Percentiles rank a stretch among this genome's conserved stretches.
Conservation (phyloP, 2,113 vertebrate species). For the Octodon degus region DNA sequence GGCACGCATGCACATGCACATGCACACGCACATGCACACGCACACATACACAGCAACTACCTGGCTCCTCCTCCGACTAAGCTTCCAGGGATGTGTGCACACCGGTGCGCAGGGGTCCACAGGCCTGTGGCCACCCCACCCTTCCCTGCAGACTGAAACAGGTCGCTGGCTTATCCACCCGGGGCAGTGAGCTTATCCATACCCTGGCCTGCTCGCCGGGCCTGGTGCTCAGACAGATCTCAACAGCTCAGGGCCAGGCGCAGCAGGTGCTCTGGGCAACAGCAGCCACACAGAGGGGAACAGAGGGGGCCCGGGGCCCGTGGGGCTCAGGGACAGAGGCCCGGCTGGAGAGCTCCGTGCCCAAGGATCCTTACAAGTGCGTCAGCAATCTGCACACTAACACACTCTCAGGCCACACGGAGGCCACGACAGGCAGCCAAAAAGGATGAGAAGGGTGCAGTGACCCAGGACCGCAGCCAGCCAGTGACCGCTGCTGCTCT, state of each 20-base stretch:
- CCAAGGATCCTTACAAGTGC: not conserved
- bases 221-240: not conserved
- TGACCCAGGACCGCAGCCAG: not conserved
- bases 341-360: not conserved
- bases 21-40: not conserved
- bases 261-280: not conserved
- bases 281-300: not conserved
- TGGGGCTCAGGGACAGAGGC: not conserved
- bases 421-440: not conserved
- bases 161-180: no score
- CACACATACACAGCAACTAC: rapidly evolving
- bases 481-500: rapidly evolving
- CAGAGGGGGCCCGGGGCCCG: not conserved
- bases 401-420: rapidly evolving
- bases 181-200: not conserved
- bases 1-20: not conserved
- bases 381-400: not conserved
- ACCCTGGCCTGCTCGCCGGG: not conserved
- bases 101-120: not conserved
- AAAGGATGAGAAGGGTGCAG: rapidly evolving
- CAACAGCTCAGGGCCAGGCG: not conserved
- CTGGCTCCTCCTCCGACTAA: not conserved
- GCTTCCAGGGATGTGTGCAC: not conserved
- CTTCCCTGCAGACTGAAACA: not conserved
- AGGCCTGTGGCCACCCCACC: rapidly evolving